These are phyloP conservation scores for Lycocerus yunnanus DNA, from an alignment of 2,888 invertebrate genomes.

Conservation along the genomic window DNA sequence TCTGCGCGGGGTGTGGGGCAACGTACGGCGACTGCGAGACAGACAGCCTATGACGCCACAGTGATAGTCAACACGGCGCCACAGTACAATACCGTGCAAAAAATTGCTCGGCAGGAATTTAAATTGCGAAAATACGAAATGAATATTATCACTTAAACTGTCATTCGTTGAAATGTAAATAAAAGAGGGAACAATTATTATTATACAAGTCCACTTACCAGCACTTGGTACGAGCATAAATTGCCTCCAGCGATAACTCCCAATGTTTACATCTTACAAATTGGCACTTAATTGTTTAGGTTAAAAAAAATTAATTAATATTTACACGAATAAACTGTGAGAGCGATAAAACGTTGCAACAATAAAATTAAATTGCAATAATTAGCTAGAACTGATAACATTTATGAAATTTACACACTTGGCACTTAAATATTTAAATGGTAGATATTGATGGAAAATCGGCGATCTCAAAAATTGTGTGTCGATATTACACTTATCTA, in stretches of 20 bases:
- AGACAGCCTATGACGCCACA: constrained; percentile 57
- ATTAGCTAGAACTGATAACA: constrained; percentile 18
- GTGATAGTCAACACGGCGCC: constrained; percentile 57
- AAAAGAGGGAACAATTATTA: background rate
- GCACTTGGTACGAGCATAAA: constrained; percentile 8
- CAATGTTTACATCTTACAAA: constrained; percentile 36
- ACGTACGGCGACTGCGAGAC: constrained; percentile 51
- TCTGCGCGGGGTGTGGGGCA: constrained; percentile 45
- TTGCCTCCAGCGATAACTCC: constrained; percentile 10
- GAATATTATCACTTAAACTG: background rate
- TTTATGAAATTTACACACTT: constrained; percentile 28
- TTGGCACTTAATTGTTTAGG: constrained; percentile 32
- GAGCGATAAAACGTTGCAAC: constrained; percentile 17
- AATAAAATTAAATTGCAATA: constrained; percentile 19
- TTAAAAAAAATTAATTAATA: constrained; percentile 24
- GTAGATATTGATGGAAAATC: constrained; percentile 35
- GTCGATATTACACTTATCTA: constrained; percentile 44
- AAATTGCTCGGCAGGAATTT: constrained; percentile 39
- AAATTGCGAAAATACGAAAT: constrained; percentile 11
- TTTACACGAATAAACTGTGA: constrained; percentile 20
- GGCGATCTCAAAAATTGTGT: constrained; percentile 39
- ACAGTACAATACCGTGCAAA: constrained; percentile 56
- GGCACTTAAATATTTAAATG: constrained; percentile 41
- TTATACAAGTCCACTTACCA: constrained; percentile 10
- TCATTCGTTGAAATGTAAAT: constrained; percentile 6